Conservation (phyloP, 2,797 vertebrate genomes). For the Cephalopachus bancanus region DNA sequence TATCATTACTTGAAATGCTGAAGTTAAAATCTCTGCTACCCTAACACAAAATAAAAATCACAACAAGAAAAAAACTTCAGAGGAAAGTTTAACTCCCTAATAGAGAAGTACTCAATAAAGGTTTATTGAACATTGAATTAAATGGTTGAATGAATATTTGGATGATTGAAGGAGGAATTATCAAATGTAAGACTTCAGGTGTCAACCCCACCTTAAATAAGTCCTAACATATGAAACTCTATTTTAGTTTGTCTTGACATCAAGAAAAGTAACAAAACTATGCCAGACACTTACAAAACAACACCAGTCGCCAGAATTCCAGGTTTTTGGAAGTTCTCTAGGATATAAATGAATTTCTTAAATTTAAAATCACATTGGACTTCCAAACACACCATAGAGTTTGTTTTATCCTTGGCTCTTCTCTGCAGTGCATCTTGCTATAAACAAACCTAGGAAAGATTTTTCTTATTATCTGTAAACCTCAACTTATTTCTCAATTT, state of each 20-base stretch:
- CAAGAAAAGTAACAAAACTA: constrained; percentile 21
- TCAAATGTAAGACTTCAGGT: not conserved
- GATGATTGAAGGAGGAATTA: not conserved
- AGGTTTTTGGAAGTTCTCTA: not conserved
- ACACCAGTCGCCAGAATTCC: not conserved
- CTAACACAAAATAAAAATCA: constrained; percentile 32
- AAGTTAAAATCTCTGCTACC: not conserved
- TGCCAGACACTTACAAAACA: not conserved
- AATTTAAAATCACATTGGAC: constrained; percentile 31
- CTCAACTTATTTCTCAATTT: not conserved
- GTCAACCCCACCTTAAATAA: not conserved
- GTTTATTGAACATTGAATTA: not conserved
- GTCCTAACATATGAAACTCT: not conserved
- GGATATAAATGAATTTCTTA: not conserved
- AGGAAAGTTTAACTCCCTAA: constrained; percentile 30
- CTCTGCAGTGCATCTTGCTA: not conserved
- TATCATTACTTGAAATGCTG: not conserved
- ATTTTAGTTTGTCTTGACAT: not conserved
- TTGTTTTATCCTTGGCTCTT: constrained; percentile 7
- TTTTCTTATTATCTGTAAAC: not conserved
- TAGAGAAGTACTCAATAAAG: constrained; percentile 3
- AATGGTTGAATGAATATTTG: not conserved
- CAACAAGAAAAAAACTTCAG: not conserved
- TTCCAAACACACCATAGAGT: not conserved
- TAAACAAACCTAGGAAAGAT: constrained; percentile 39